These are phyloP conservation scores for Cylindroiulus punctatus DNA, from an alignment of 2,888 invertebrate species.

Conservation along the genomic window DNA sequence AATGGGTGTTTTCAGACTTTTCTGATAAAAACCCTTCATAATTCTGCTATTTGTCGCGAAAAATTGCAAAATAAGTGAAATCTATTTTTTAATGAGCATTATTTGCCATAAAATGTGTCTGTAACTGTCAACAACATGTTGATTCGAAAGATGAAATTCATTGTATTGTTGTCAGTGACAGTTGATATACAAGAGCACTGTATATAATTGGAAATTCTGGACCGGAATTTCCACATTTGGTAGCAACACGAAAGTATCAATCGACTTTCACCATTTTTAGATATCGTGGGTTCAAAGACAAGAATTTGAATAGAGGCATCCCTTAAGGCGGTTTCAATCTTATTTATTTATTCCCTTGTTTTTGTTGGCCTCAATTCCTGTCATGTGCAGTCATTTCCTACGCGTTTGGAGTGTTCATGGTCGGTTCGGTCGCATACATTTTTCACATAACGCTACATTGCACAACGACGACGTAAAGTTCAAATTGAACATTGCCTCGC, in stretches of 20 bases:
- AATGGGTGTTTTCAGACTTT: too few relatives aligned
- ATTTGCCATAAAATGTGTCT: too few relatives aligned
- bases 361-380: constrained; percentile 29
- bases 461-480: constrained; percentile 12
- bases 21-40: too few relatives aligned
- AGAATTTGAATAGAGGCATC: not conserved
- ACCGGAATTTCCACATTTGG: not conserved
- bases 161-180: too few relatives aligned
- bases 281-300: not conserved
- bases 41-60: too few relatives aligned
- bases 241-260: not conserved
- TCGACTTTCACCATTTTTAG: not conserved
- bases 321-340: not conserved
- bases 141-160: too few relatives aligned
- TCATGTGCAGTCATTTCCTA: not conserved
- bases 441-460: constrained; percentile 29
- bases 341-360: not conserved
- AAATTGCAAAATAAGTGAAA: too few relatives aligned
- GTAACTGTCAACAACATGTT: too few relatives aligned
- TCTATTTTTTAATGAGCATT: too few relatives aligned
- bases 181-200: too few relatives aligned
- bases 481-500: constrained; percentile 19
- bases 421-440: not conserved
- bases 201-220: not conserved
- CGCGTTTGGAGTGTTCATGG: not conserved